Percentiles rank a stretch among this genome's conserved stretches.
These are phyloP conservation scores for Melanitta fusca DNA, from an alignment of 2,797 vertebrate species.

Conservation along the genomic window DNA sequence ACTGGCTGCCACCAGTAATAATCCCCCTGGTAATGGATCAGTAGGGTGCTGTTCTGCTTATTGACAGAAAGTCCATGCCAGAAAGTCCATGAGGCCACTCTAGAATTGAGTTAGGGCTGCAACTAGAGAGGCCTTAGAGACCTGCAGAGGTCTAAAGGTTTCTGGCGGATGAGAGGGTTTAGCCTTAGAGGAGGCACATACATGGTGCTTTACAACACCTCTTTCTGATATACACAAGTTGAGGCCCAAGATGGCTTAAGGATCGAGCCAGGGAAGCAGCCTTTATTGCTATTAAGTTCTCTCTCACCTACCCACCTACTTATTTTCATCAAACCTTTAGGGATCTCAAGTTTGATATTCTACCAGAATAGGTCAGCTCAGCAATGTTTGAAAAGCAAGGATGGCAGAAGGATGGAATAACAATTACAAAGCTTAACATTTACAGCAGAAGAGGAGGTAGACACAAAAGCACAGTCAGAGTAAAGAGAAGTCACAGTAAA, in stretches of 20 bases:
- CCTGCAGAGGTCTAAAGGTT: background rate
- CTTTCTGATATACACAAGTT: background rate
- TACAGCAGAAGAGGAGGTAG: background rate
- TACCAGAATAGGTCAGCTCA: background rate
- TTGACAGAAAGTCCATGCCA: background rate
- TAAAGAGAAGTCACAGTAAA: background rate
- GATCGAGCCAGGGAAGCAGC: background rate
- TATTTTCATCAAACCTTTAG: background rate
- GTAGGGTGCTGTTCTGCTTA: background rate
- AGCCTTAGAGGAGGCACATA: background rate
- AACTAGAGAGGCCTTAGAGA: background rate
- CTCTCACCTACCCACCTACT: background rate
- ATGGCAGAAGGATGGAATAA: background rate
- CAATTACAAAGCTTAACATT: background rate
- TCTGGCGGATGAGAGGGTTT: background rate
- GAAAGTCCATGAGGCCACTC: background rate
- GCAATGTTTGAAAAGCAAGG: background rate
- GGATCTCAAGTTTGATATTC: fast-evolving
- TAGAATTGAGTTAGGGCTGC: background rate
- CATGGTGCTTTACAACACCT: background rate
- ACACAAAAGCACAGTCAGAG: background rate
- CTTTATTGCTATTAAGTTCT: background rate
- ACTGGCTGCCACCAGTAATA: background rate
- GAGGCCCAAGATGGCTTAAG: background rate
- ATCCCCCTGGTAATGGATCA: background rate